These are phyloP conservation scores for Apocrypta bakeri DNA, from an alignment of 1,140 invertebrate genomes.

Conservation along the genomic window DNA sequence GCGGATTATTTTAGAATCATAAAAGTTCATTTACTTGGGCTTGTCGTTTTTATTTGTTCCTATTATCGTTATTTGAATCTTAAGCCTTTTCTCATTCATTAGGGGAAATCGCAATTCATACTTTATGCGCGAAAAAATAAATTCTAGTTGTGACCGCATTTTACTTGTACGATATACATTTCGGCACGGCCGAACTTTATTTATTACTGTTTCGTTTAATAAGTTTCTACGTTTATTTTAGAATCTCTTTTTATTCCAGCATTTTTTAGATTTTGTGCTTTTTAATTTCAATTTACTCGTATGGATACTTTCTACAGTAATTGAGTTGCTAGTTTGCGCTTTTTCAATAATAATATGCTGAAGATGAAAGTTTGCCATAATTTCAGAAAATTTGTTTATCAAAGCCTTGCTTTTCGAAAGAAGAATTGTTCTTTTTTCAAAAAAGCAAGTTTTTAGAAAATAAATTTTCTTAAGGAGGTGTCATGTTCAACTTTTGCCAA, in stretches of 20 bases:
- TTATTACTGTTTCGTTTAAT: slow-evolving; percentile 45
- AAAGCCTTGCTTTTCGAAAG: too few species aligned
- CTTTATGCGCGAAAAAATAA: neutral
- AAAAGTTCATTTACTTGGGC: neutral
- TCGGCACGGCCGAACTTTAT: slow-evolving; percentile 28
- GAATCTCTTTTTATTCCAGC: slow-evolving; percentile 40
- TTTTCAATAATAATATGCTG: neutral
- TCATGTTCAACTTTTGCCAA: too few species aligned
- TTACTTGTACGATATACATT: neutral
- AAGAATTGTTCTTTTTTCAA: too few species aligned
- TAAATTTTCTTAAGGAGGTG: too few species aligned
- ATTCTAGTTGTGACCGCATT: neutral
- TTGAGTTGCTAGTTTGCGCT: neutral
- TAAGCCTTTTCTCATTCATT: neutral
- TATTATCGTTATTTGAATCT: neutral
- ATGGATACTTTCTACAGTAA: neutral
- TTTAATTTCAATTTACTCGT: slow-evolving; percentile 11
- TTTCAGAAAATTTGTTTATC: too few species aligned
- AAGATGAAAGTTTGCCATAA: too few species aligned
- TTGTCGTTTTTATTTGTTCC: slow-evolving; percentile 17
- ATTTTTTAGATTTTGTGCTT: slow-evolving; percentile 48
- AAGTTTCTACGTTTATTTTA: slow-evolving; percentile 41
- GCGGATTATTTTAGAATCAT: slow-evolving; percentile 55
- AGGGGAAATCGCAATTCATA: neutral
- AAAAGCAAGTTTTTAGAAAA: too few species aligned